Base-by-base conservation (phyloP, 2,888 invertebrate genomes). In the Erpobdella octoculata region DNA sequence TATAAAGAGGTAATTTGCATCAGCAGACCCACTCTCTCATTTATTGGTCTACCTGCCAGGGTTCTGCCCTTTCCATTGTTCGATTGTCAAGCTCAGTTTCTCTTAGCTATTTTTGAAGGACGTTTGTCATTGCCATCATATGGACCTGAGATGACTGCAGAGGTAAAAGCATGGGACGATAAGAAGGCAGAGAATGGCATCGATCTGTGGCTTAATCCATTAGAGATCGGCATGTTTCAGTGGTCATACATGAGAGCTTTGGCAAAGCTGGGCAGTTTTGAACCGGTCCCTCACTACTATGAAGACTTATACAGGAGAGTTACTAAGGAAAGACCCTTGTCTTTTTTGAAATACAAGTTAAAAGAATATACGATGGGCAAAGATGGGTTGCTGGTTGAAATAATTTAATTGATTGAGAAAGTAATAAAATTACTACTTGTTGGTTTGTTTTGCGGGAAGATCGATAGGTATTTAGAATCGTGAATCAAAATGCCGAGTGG, bases 1-100 rank as follows among this genome's bases (percentile, higher is more conserved):
- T 69, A 69, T n/a, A 69, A 69, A 31, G 69, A 69, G 15, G n/a
- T 69, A n/a, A 69, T 69, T n/a, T 58, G 69, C n/a, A 6, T 69
- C 2, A 48, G 69, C 36, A 69, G 36, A 33, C 69, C 46, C 18
- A 58, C 33, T 21, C 33, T 69, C 8, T 28, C 69, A 18, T 4
- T 69, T 5, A 21, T 58, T 0, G 69, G 69, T 41, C 3, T 58
- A 8, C 15, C 36, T 15, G 36, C 15, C 21, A n/a, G 58, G 2
- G 18, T 6, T 25, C 36, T 41, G 28, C 46, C 69, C 0, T 48
- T 5, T 25, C 2, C 37, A 4, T 36, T 35, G 12, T 58, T 21
- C 21, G 69, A 69, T 3, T 58, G 35, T 33, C 69, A 69, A 33
- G 69, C 69, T 18, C 25, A 69, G 35, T 69, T 69, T 36, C 21